These are phyloP conservation scores for Paraescarpia echinospica DNA, from an alignment of 1,140 invertebrate genomes.

Conservation along the genomic window DNA sequence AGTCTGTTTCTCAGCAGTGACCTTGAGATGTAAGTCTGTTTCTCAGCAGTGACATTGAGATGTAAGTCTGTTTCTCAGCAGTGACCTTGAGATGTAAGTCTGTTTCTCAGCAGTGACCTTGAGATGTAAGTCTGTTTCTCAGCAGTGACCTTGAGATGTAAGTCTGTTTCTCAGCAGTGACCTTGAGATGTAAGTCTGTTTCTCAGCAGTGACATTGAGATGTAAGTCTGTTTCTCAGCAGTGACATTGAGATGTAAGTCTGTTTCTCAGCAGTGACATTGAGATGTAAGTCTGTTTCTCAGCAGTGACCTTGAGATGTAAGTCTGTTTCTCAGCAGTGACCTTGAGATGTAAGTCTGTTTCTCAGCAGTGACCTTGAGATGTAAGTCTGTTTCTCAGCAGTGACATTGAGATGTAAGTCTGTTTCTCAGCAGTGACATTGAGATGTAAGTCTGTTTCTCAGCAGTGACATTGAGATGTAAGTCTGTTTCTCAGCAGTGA, in stretches of 20 bases:
- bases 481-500: background rate
- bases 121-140: background rate
- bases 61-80: too few species aligned
- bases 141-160: background rate
- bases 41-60: too few species aligned
- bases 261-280: background rate
- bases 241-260: background rate
- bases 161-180: conserved; percentile 40
- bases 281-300: conserved; percentile 11
- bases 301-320: conserved; percentile 49
- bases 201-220: too few species aligned
- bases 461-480: background rate
- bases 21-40: too few species aligned
- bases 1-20: too few species aligned
- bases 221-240: too few species aligned
- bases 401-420: too few species aligned
- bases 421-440: too few species aligned
- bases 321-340: conserved; percentile 31
- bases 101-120: background rate
- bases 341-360: too few species aligned
- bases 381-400: too few species aligned
- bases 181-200: conserved; percentile 42
- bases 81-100: conserved; percentile 23
- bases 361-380: too few species aligned
- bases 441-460: conserved; percentile 27